These are phyloP conservation scores for Abramis brama DNA, from an alignment of 2,113 vertebrate species.

Conservation along the genomic window DNA sequence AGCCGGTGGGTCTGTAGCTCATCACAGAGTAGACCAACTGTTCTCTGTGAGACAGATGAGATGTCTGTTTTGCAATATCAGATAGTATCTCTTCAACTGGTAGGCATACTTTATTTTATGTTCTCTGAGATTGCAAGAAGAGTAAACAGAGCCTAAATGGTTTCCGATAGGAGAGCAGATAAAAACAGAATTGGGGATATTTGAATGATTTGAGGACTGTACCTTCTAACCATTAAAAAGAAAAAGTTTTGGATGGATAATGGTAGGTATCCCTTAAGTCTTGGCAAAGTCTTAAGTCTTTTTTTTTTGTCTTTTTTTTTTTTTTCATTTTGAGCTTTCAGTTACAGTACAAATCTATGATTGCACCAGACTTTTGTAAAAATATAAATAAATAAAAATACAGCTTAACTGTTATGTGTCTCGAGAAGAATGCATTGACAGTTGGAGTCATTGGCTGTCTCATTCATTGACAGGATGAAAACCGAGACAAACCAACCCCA, in stretches of 20 bases:
- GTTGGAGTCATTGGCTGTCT: neutral
- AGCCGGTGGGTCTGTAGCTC: conserved; percentile 42
- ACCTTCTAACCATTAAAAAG: neutral
- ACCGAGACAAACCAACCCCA: neutral
- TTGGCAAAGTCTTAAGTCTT: no score
- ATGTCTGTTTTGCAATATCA: conserved; percentile 61
- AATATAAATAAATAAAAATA: neutral
- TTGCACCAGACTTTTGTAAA: neutral
- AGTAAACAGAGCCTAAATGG: neutral
- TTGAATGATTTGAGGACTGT: conserved; percentile 10
- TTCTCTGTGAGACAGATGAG: conserved; percentile 59
- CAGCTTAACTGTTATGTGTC: neutral
- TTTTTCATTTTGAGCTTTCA: neutral
- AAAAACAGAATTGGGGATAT: conserved; percentile 15
- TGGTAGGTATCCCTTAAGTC: neutral
- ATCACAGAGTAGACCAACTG: conserved; percentile 53
- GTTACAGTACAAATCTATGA: neutral
- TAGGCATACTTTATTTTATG: conserved; percentile 39
- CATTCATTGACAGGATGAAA: neutral
- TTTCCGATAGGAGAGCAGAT: neutral
- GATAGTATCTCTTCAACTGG: conserved; percentile 59
- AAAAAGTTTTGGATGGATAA: neutral
- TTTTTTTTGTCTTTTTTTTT: neutral
- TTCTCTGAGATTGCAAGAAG: neutral
- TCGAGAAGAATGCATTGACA: neutral